A percentile compares a stretch with the other conserved stretches of the same genome.
phyloP scores from a whole-genome alignment of 2,113 vertebrate species.

The Rhynchopsitta pachyrhyncha region DNA sequence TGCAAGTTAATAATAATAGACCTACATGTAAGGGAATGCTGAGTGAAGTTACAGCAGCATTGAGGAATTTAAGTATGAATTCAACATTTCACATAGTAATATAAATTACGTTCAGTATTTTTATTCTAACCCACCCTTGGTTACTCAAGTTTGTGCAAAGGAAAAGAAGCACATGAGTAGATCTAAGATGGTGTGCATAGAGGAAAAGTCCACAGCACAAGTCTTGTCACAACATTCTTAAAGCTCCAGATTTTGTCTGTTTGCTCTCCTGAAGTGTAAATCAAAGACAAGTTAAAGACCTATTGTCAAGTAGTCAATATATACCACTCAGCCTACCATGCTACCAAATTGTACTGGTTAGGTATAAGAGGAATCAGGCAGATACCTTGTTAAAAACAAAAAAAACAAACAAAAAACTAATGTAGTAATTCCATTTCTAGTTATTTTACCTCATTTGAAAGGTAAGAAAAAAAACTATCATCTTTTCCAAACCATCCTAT shows the following conservation, averaged over 20 bases:
- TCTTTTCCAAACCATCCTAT: not conserved
- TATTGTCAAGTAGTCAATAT: not conserved
- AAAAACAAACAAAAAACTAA: not conserved
- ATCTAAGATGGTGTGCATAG: not conserved
- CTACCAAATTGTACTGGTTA: not conserved
- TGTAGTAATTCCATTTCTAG: not conserved
- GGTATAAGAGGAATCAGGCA: not conserved
- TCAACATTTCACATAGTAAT: not conserved
- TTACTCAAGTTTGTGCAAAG: not conserved
- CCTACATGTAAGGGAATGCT: not conserved
- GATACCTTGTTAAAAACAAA: not conserved
- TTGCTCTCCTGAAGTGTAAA: not conserved
- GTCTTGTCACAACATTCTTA: not conserved
- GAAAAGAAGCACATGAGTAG: not conserved
- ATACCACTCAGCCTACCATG: not conserved
- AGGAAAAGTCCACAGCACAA: not conserved
- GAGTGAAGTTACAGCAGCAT: not conserved
- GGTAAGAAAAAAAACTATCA: not conserved
- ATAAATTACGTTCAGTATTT: not conserved
- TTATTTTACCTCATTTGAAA: not conserved
- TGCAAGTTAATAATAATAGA: not conserved
- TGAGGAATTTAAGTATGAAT: not conserved
- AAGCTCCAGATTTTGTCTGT: not conserved
- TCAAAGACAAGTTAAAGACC: not conserved
- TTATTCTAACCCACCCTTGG: not conserved